Base-by-base conservation (phyloP, 2,113 vertebrate species). In the Paracanthobrama guichenoti region DNA sequence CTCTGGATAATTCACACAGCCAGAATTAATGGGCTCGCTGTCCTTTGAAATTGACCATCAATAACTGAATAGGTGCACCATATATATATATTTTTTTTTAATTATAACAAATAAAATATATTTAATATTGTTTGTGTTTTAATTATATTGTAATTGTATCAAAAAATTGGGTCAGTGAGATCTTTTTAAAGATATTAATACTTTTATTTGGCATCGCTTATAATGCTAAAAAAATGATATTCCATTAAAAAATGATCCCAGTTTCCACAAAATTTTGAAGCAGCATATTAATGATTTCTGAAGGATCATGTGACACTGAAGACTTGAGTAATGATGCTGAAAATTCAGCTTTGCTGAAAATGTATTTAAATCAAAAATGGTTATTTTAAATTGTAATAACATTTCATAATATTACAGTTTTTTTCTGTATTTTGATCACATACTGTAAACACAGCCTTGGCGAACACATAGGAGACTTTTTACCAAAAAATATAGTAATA, bases 1-100 rank as follows among this genome's bases (percentile, higher is more conserved):
- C 62, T 35, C 79, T 67, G 60, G 62, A 53, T 67, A 69, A 81
- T 81, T 81, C 46, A 28, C n/a, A 35, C 46, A 78, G 55, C 26
- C 75, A 35, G 44, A 16, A 46, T 80, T 66, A 46, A 66, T 80
- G 16, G 22, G 4, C 8, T 60, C 64, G 24, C 8, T 48, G 42
- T 66, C 16, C 42, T 80, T 81, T 66, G 42, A 44, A 50, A 80
- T 31, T 66, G 60, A 66, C 57, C 35, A 62, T 46, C 72, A 18
- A 6, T 55, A 53, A 53, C 18, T 48, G n/a, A 79, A 60, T 26
- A 44, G 3, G 55, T n/a, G 13, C 35, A 20, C 12, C 11, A 44
- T 62, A 11, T 60, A n/a, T n/a, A n/a, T n/a, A n/a, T n/a, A n/a
- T 60, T 31, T 24, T 26, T 48, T 79, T 26, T 12, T 64, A 46